Percentiles rank a stretch among this genome's conserved stretches.
These are phyloP conservation scores for Microcebus tavaratra DNA, from an alignment of 2,113 vertebrate genomes.

Conservation along the genomic window DNA sequence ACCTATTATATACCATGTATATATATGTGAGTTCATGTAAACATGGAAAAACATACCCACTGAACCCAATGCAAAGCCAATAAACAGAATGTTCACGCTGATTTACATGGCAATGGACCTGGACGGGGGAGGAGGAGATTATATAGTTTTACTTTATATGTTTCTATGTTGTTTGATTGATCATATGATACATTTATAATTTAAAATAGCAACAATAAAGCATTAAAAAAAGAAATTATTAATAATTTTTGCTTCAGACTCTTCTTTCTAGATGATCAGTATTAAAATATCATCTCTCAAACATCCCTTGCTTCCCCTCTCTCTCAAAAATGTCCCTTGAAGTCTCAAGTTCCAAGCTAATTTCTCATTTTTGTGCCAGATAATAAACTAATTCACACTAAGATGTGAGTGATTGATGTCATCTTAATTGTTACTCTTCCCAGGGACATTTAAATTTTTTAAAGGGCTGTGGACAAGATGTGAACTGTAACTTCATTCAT, in stretches of 20 bases:
- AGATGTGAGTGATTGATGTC: neutral
- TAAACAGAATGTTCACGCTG: neutral
- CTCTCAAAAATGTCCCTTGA: neutral
- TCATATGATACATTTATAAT: neutral
- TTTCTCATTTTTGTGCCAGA: neutral
- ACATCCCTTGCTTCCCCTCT: neutral
- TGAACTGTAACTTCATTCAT: neutral
- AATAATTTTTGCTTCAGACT: neutral
- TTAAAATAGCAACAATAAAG: neutral
- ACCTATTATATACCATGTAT: neutral
- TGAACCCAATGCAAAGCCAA: neutral
- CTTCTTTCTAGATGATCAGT: neutral
- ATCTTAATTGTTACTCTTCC: neutral
- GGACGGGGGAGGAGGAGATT: neutral
- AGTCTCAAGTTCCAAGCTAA: neutral
- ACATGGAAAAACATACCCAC: neutral
- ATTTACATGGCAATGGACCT: neutral
- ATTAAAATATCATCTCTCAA: neutral
- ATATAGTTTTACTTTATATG: neutral
- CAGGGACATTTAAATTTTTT: neutral
- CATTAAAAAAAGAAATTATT: neutral
- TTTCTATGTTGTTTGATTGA: neutral
- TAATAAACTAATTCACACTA: neutral
- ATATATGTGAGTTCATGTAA: neutral
- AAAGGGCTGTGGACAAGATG: neutral